Base-by-base conservation (phyloP, 2,888 invertebrate species). In the Latrodectus elegans region DNA sequence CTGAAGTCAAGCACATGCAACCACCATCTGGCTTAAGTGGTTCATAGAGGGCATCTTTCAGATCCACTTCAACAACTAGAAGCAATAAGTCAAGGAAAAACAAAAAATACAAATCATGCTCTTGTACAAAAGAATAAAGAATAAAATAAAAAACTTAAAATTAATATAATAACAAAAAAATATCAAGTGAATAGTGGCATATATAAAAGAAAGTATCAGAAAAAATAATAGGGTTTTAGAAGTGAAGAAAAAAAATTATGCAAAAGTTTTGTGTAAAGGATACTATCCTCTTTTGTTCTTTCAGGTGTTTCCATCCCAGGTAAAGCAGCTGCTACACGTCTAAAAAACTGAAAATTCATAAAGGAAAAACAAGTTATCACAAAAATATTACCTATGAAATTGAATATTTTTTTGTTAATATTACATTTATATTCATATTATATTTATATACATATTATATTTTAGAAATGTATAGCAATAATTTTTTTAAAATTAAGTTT, bases 251-350 rank as follows among this genome's bases (percentile, higher is more conserved):
- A 71, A 67, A 51, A 17, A 60, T 55, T 38, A 68, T 22, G 12
- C 15, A 51, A 49, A 14, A 70, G 14, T 70, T 38, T 51, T 12
- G 51, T 14, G 64, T 70, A 88, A 88, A 90, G 88, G 88, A 96
- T 96, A 96, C 96, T 97, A 95, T 97, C 97, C 95, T 97, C 97
- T 91, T 97, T 96, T 89, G 97, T 97, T 93, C 96, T 97, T 92
- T 97, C 97, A 90, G 97, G 96, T 60, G 97, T 97, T 93, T 99
- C 99, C 99, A 99, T 99, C 90, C 99, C 99, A 84, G 99, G 99
- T 92, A 99, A 94, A 91, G 99, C 99, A 90, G 99, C 99, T 77
- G 99, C 99, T 86, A 99, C 99, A 92, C 99, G 95, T 93, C 99
- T 95, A 94, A 99, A 99, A 91, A 99, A 94, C 97, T 98, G 94